Evolutionary conservation across 1,140 invertebrate species (phyloP).

Genomic region (Zeugodacus cucurbitae): DNA sequence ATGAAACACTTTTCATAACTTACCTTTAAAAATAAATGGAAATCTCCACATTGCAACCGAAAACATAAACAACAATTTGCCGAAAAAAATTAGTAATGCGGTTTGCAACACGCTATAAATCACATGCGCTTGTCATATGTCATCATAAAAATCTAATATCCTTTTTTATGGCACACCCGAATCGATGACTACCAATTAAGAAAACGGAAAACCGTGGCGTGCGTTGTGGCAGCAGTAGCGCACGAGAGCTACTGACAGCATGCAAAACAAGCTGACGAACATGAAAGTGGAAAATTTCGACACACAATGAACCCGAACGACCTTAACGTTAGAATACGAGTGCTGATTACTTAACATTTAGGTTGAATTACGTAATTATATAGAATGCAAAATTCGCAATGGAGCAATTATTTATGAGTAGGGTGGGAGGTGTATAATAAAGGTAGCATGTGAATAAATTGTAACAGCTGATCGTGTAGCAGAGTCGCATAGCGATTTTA

Average conservation of each 20-base stretch:
- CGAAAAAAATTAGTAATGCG: neutral
- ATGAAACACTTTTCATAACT: too few species aligned
- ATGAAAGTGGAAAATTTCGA: neutral
- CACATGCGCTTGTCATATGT: neutral
- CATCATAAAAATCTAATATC: constrained; percentile 20
- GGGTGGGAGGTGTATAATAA: neutral
- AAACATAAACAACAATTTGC: neutral
- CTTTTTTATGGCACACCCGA: neutral
- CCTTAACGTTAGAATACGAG: neutral
- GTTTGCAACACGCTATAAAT: neutral
- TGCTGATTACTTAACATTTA: neutral
- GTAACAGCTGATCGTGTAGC: too few species aligned
- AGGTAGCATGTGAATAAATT: neutral
- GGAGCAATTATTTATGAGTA: neutral
- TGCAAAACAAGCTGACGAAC: neutral
- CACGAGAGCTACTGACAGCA: neutral
- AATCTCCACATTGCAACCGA: too few species aligned
- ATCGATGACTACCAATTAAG: neutral
- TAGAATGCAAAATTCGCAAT: neutral
- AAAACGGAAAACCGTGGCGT: neutral
- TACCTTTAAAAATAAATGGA: too few species aligned
- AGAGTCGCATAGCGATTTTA: too few species aligned
- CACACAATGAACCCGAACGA: neutral
- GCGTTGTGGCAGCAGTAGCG: neutral
- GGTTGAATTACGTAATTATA: neutral